These are phyloP conservation scores for Lithophane socia DNA, from an alignment of 2,888 invertebrate genomes.

Conservation along the genomic window DNA sequence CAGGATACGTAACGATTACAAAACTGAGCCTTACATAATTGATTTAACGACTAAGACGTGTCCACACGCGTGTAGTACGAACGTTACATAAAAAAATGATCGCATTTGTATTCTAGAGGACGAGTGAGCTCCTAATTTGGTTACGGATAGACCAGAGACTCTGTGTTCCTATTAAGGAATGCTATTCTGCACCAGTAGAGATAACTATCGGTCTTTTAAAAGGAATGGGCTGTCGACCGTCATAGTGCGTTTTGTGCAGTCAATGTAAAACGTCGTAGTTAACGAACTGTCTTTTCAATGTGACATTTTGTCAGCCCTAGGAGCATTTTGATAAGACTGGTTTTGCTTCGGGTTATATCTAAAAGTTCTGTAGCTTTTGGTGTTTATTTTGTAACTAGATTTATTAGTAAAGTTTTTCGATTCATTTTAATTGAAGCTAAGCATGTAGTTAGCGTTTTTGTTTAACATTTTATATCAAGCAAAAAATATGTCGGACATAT, in stretches of 20 bases:
- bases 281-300: constrained; percentile 58
- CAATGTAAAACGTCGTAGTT: constrained; percentile 38
- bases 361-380: neutral
- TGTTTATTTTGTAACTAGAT: neutral
- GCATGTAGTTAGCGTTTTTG: neutral
- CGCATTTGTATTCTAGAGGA: constrained; percentile 73
- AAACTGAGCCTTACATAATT: constrained; percentile 65
- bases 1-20: constrained; percentile 59
- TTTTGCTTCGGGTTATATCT: constrained; percentile 22
- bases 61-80: constrained; percentile 47
- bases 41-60: constrained; percentile 62
- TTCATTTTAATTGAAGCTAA: neutral
- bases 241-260: constrained; percentile 46
- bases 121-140: constrained; percentile 77
- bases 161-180: constrained; percentile 55
- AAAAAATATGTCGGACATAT: constrained; percentile 41
- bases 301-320: constrained; percentile 43
- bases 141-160: constrained; percentile 64
- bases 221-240: constrained; percentile 36
- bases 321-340: constrained; percentile 22
- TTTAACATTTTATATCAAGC: neutral
- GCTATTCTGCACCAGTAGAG: constrained; percentile 58
- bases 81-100: constrained; percentile 69
- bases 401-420: neutral
- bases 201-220: constrained; percentile 61